Conservation (phyloP, 2,888 invertebrate species). For the Aplocera efformata region DNA sequence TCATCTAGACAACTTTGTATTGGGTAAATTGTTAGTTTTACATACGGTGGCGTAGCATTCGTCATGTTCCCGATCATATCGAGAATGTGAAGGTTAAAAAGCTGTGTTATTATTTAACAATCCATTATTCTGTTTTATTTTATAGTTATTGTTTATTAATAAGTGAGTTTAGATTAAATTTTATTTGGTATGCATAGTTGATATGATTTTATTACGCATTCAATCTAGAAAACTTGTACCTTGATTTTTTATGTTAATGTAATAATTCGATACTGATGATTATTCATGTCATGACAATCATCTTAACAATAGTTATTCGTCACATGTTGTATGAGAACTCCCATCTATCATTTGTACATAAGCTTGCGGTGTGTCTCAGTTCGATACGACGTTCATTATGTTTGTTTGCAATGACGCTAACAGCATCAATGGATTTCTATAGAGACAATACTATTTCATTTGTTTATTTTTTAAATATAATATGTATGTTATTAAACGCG, state of each 20-base stretch:
- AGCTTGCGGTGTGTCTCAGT: constrained; percentile 54
- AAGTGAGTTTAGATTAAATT: constrained; percentile 77
- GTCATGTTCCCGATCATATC: constrained; percentile 60
- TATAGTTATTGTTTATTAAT: constrained; percentile 77
- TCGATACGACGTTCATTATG: constrained; percentile 68
- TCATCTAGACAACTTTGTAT: no score
- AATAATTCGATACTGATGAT: constrained; percentile 60
- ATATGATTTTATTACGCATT: constrained; percentile 61
- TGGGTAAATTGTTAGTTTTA: no score
- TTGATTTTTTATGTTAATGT: constrained; percentile 73
- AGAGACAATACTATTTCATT: constrained; percentile 44
- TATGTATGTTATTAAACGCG: constrained; percentile 38
- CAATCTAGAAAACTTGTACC: constrained; percentile 73
- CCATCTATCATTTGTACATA: constrained; percentile 50
- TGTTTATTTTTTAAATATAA: constrained; percentile 18
- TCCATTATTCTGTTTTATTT: constrained; percentile 79
- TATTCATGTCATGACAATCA: constrained; percentile 72
- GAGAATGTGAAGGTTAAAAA: constrained; percentile 67
- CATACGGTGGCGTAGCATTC: constrained; percentile 59
- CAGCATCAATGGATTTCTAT: constrained; percentile 63
- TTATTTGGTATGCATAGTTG: constrained; percentile 75
- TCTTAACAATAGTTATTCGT: constrained; percentile 44
- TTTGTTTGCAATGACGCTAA: constrained; percentile 67
- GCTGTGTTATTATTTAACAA: constrained; percentile 79
- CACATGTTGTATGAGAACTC: constrained; percentile 28